Evolutionary conservation across 2,797 vertebrate species (phyloP).

Genomic region (Cossypha polioptera): DNA sequence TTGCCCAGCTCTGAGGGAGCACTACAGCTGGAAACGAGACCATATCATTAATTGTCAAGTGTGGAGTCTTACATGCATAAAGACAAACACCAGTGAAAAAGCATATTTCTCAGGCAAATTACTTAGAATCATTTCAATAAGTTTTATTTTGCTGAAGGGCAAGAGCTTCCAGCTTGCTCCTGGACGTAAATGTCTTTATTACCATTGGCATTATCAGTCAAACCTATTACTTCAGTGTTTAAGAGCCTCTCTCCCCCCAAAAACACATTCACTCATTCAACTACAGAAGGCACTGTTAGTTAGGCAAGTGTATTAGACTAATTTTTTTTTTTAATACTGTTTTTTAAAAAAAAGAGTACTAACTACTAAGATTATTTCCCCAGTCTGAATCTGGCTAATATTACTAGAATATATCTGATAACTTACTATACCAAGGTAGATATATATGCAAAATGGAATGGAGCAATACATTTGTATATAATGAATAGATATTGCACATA

Average conservation of each 20-base stretch:
- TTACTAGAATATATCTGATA: background rate
- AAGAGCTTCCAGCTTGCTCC: background rate
- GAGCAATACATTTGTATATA: background rate
- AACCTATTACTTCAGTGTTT: background rate
- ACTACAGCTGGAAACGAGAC: background rate
- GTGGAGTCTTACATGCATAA: background rate
- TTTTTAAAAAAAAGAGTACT: background rate
- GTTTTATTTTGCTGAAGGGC: background rate
- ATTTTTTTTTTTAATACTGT: background rate
- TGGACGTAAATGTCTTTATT: background rate
- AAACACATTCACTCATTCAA: background rate
- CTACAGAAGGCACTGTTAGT: background rate
- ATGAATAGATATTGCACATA: background rate
- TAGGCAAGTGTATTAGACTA: background rate
- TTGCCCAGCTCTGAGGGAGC: background rate
- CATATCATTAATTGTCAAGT: background rate
- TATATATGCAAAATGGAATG: background rate
- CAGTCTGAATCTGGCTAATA: background rate
- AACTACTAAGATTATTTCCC: background rate
- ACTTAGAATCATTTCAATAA: background rate
- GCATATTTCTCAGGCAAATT: background rate
- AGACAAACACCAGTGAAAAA: background rate
- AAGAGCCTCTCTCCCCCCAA: rapidly evolving
- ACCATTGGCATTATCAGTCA: background rate
- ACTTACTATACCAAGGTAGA: background rate